Evolutionary conservation across 2,113 vertebrate species (phyloP).

Genomic region (Pollachius pollachius): DNA sequence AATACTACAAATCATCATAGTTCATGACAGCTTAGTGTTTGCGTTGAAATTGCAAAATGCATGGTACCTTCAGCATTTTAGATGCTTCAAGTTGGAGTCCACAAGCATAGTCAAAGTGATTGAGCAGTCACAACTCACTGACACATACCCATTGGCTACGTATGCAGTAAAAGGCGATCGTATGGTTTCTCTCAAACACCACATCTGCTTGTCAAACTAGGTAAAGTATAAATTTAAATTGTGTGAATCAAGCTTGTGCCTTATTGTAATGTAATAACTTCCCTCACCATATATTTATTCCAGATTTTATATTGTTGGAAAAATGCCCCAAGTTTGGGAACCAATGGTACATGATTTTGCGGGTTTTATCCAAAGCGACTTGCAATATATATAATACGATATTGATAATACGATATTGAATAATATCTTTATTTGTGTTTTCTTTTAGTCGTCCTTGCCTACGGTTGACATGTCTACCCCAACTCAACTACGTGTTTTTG

Average conservation of each 20-base stretch:
- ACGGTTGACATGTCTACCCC: no score
- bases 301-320: no score
- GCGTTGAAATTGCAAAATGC: conserved; percentile 36
- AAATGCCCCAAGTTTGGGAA: no score
- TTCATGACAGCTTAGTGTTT: conserved; percentile 29
- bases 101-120: conserved; percentile 28
- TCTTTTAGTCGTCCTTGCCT: no score
- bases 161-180: conserved; percentile 15
- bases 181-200: conserved; percentile 39
- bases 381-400: no score
- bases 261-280: no score
- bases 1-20: conserved; percentile 30
- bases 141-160: conserved; percentile 28
- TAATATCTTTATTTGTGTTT: no score
- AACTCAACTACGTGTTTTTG: no score
- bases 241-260: background rate
- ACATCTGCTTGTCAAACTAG: conserved; percentile 36
- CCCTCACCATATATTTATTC: no score
- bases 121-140: conserved; percentile 37
- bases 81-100: conserved; percentile 38
- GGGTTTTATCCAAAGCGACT: no score
- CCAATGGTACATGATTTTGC: no score
- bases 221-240: conserved; percentile 21
- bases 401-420: no score
- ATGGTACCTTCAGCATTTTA: conserved; percentile 43